A percentile compares a stretch with the other conserved stretches of the same genome.
Evolutionary conservation across 2,797 vertebrate genomes (phyloP).

Genomic region (Spinibarbus caldwelli): DNA sequence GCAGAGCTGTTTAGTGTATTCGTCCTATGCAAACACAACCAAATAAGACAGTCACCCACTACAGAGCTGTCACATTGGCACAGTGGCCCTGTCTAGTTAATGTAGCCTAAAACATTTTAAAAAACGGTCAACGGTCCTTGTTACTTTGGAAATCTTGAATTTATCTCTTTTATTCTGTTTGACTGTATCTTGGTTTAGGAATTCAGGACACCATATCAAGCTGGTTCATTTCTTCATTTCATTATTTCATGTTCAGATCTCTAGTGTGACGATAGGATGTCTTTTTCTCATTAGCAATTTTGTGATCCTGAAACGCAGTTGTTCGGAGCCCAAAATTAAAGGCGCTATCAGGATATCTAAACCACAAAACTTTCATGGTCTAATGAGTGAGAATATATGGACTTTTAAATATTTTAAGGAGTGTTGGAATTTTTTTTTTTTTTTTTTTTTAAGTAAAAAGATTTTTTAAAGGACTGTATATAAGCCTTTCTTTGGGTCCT

Average conservation of each 20-base stretch:
- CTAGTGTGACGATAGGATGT: background rate
- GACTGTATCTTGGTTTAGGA: background rate
- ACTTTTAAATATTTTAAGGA: background rate
- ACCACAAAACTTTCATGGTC: background rate
- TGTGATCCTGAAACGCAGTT: constrained; percentile 19
- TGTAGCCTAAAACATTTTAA: background rate
- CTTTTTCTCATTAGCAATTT: constrained; percentile 25
- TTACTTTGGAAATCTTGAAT: background rate
- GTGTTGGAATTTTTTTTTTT: no score
- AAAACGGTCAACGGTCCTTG: background rate
- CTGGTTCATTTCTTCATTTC: background rate
- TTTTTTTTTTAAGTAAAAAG: background rate
- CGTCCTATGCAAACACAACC: no score
- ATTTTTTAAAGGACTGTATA: background rate
- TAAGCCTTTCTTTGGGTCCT: background rate
- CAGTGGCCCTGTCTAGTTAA: background rate
- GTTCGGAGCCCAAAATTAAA: background rate
- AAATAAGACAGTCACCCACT: no score
- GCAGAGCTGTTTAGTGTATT: no score
- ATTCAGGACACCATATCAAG: background rate
- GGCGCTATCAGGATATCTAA: background rate
- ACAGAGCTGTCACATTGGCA: background rate
- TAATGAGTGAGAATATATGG: background rate
- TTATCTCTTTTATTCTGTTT: background rate
- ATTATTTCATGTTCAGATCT: background rate